phyloP scores from a whole-genome alignment of 2,888 invertebrate genomes.

The Nomada flava region DNA sequence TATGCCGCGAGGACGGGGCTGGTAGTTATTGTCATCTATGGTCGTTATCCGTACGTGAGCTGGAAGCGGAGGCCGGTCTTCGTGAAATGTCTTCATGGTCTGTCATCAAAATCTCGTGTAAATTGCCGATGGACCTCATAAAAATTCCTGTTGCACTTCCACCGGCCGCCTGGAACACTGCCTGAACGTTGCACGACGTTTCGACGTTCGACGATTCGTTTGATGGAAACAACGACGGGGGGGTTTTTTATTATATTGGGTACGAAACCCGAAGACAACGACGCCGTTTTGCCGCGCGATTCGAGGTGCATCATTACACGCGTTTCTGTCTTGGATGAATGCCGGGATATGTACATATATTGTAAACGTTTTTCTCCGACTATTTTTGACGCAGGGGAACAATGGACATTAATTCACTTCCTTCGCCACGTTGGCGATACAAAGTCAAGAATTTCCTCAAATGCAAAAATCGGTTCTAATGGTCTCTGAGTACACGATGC shows the following conservation, averaged over 20 bases:
- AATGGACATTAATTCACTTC: too few relatives aligned
- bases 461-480: slow-evolving; percentile 1
- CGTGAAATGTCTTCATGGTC: slow-evolving; percentile 70
- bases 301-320: slow-evolving; percentile 20
- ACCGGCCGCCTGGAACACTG: neutral
- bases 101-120: slow-evolving; percentile 67
- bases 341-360: neutral
- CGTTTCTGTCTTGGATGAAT: neutral
- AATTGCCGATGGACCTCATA: slow-evolving; percentile 64
- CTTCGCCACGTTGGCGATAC: too few relatives aligned
- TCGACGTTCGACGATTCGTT: slow-evolving; percentile 27
- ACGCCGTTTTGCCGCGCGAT: slow-evolving; percentile 20
- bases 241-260: slow-evolving; percentile 32
- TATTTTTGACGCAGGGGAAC: too few relatives aligned
- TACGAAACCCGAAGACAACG: neutral
- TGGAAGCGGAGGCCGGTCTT: slow-evolving; percentile 56
- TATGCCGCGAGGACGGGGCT: slow-evolving; percentile 63
- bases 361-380: too few relatives aligned
- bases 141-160: slow-evolving; percentile 54
- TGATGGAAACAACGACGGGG: slow-evolving; percentile 26
- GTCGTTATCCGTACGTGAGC: slow-evolving; percentile 70
- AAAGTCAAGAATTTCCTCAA: too few relatives aligned
- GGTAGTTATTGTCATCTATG: slow-evolving; percentile 73
- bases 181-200: neutral
- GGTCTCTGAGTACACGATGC: neutral